Evolutionary conservation across 2,888 invertebrate genomes (phyloP).

Genomic region (Perdita meconis): DNA sequence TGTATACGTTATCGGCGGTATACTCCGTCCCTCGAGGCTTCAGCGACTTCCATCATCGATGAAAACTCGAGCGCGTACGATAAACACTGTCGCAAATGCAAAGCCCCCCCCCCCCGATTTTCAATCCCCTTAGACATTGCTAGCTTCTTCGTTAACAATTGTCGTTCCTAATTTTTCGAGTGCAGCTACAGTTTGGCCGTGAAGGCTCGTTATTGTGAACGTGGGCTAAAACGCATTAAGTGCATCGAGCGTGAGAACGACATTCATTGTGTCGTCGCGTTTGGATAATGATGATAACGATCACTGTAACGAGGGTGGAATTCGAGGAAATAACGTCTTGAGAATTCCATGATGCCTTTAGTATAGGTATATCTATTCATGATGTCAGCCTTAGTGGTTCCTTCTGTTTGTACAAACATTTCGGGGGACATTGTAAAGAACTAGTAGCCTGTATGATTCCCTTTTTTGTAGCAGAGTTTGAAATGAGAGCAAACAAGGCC

Average conservation of each 20-base stretch:
- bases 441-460: too few species aligned
- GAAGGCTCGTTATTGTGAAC: neutral
- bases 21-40: neutral
- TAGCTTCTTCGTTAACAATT: neutral
- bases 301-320: neutral
- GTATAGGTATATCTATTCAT: neutral
- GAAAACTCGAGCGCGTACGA: too few species aligned
- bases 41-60: neutral
- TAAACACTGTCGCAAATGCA: neutral
- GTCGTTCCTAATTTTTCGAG: too few species aligned
- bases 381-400: neutral
- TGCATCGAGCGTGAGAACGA: neutral
- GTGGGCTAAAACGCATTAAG: neutral
- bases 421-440: too few species aligned
- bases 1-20: neutral
- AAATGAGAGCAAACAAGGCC: too few species aligned
- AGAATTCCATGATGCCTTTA: neutral
- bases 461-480: too few species aligned
- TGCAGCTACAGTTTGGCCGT: too few species aligned
- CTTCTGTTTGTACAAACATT: neutral
- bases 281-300: neutral
- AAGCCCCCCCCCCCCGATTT: neutral
- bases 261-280: neutral
- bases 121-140: neutral
- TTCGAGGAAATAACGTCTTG: neutral